phyloP scores from a whole-genome alignment of 2,888 invertebrate genomes.

The Coenonympha arcania region DNA sequence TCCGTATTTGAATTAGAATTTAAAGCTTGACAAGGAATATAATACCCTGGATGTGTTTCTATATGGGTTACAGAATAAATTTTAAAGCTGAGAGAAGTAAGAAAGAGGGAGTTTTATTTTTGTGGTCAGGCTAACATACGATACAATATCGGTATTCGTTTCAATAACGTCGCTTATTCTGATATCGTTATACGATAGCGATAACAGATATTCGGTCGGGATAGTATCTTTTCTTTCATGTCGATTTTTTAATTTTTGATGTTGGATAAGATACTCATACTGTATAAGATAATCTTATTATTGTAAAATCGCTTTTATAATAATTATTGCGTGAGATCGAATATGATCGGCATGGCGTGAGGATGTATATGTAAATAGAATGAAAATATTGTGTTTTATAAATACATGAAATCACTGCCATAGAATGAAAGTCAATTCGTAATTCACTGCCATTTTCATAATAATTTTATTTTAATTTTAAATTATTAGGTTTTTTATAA shows the following conservation, averaged over 20 bases:
- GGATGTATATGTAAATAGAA: constrained; percentile 13
- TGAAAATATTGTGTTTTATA: background rate
- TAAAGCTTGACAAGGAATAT: too few species aligned
- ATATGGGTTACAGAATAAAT: too few species aligned
- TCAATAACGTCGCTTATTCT: background rate
- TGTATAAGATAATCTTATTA: too few species aligned
- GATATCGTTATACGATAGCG: background rate
- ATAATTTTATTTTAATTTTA: constrained; percentile 14
- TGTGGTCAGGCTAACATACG: too few species aligned
- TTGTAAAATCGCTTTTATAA: too few species aligned
- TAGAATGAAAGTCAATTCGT: constrained; percentile 21
- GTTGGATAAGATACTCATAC: too few species aligned
- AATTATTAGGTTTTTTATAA: constrained; percentile 10
- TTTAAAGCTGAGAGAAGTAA: too few species aligned
- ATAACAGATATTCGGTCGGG: too few species aligned
- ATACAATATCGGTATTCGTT: background rate
- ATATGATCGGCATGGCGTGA: constrained; percentile 8
- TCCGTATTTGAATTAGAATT: too few species aligned
- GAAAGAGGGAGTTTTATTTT: too few species aligned
- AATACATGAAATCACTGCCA: constrained; percentile 26
- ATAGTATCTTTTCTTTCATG: too few species aligned
- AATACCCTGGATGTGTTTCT: too few species aligned
- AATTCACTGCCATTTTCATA: constrained; percentile 29
- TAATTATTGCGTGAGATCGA: background rate
- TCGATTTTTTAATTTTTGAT: background rate